A percentile compares a stretch with the other conserved stretches of the same genome.
Conservation (phyloP, 2,888 invertebrate species). For the Clepsis dumicolana region DNA sequence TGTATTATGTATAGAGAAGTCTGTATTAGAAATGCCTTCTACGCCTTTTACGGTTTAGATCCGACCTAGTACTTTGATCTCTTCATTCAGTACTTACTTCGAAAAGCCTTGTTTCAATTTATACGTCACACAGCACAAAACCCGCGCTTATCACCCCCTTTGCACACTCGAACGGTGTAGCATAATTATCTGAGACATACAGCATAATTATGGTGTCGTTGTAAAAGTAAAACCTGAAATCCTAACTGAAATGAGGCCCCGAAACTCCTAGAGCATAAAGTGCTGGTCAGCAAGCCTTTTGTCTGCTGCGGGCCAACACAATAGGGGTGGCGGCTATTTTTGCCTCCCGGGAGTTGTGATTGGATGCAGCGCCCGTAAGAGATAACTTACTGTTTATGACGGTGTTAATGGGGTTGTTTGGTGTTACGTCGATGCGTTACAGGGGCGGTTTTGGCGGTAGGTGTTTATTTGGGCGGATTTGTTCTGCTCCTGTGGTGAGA, state of each 20-base stretch:
- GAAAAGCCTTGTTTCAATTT: neutral
- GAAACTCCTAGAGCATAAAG: slow-evolving; percentile 22
- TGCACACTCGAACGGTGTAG: neutral
- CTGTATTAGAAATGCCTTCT: too few species aligned
- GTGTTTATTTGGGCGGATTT: neutral
- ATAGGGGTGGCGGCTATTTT: slow-evolving; percentile 56
- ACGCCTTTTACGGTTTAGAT: neutral
- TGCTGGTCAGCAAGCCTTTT: slow-evolving; percentile 22
- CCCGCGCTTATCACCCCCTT: neutral
- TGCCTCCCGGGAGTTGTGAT: slow-evolving; percentile 66
- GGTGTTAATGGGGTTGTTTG: slow-evolving; percentile 54
- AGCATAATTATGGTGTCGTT: neutral
- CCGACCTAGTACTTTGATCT: too few species aligned
- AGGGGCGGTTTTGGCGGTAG: slow-evolving; percentile 3
- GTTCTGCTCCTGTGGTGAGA: neutral
- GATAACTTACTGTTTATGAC: slow-evolving; percentile 57
- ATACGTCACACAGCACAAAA: neutral
- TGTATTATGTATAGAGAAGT: too few species aligned
- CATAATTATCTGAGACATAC: neutral
- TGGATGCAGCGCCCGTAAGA: slow-evolving; percentile 65
- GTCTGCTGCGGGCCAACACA: slow-evolving; percentile 41
- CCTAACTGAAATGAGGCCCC: slow-evolving; percentile 11
- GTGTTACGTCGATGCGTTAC: slow-evolving; percentile 15
- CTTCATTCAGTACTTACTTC: neutral
- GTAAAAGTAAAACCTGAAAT: slow-evolving; percentile 10